Conservation (phyloP, 2,888 invertebrate species). For the Acanthosepion esculentum region DNA sequence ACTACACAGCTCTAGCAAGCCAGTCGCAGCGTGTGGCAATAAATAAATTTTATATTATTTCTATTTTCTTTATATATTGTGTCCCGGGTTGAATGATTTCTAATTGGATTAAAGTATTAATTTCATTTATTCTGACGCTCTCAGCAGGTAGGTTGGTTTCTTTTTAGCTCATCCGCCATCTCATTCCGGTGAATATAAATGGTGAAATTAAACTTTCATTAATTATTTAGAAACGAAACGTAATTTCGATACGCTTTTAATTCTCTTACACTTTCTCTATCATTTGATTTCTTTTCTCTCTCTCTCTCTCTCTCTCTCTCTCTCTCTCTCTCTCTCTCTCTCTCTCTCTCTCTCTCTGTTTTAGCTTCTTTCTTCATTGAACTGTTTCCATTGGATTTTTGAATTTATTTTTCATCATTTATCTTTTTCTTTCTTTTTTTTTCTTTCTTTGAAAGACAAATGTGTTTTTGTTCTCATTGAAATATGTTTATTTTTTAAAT, state of each 20-base stretch:
- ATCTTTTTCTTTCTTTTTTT: no score
- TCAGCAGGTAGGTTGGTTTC: background rate
- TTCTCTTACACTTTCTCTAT: no score
- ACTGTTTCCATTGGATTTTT: no score
- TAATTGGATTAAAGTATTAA: conserved; percentile 33
- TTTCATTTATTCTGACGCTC: conserved; percentile 21
- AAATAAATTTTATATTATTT: background rate
- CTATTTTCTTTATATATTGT: background rate
- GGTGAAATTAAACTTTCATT: conserved; percentile 33
- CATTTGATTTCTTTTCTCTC: no score
- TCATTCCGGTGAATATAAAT: background rate
- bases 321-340: no score
- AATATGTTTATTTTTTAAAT: background rate
- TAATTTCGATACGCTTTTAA: background rate
- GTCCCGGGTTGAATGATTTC: background rate
- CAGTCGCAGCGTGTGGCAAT: background rate
- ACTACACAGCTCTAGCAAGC: background rate
- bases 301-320: no score
- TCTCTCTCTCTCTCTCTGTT: no score
- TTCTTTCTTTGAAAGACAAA: background rate
- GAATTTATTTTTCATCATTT: no score
- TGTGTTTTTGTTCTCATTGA: background rate
- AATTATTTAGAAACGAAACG: conserved; percentile 33
- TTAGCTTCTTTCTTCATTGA: no score
- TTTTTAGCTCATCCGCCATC: background rate